Conservation (phyloP, 2,888 invertebrate genomes). For the Cyclophora albipunctata region DNA sequence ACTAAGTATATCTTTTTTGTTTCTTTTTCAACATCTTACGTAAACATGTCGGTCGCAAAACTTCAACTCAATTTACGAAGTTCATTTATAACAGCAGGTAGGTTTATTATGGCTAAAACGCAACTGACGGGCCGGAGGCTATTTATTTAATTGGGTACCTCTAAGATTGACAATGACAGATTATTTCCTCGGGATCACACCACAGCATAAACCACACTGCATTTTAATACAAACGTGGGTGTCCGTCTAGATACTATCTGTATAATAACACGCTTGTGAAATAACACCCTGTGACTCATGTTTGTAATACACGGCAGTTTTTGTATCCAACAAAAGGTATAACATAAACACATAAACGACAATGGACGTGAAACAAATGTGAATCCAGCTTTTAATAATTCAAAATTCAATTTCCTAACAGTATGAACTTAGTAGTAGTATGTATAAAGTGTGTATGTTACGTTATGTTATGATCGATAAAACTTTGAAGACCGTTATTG, state of each 20-base stretch:
- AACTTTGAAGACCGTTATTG: constrained; percentile 7
- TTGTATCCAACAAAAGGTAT: constrained; percentile 7
- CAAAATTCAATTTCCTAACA: too few species aligned
- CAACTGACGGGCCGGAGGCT: constrained; percentile 27
- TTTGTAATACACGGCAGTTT: constrained; percentile 1
- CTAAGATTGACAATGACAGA: constrained; percentile 63
- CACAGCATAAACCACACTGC: constrained; percentile 29
- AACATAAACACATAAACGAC: not conserved
- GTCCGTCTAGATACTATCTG: constrained; percentile 39
- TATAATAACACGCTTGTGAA: constrained; percentile 46
- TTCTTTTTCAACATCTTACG: too few species aligned
- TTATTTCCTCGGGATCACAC: constrained; percentile 44
- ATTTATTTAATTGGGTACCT: constrained; percentile 50
- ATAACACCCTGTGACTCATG: constrained; percentile 38
- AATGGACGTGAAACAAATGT: too few species aligned
- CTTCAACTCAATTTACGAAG: constrained; percentile 9
- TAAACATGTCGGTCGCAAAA: constrained; percentile 9
- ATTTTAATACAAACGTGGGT: constrained; percentile 49
- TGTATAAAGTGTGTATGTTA: not conserved
- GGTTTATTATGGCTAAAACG: constrained; percentile 21
- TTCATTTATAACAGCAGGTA: too few species aligned
- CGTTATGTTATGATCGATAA: constrained; percentile 11
- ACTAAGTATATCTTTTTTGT: too few species aligned
- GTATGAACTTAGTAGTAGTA: not conserved
- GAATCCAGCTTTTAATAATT: too few species aligned